Evolutionary conservation across 64 coral and sea anemone species (phyloP), one percentile per base, ranked within the genome.

Genomic region (Astreopora myriophthalma): DNA sequence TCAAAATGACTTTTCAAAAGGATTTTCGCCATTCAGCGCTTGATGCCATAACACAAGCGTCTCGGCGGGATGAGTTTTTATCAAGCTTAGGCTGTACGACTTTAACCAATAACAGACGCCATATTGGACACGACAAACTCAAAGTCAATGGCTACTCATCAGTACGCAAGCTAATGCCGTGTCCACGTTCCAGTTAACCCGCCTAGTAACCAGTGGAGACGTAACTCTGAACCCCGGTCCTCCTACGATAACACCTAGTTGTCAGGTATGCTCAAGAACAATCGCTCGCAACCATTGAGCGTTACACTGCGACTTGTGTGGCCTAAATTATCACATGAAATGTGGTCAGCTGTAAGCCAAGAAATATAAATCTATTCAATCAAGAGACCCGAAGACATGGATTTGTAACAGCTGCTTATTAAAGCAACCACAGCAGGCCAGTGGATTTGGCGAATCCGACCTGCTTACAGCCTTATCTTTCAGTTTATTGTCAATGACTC

Each of bases 201-300:
- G 74, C 34, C 74, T 69, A 31, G 44, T 3, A 89, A 89, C 60
- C 4, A 76, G 80, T 58, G 80, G 80, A 22, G 71, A 76, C 42
- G 26, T 79, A 49, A 17, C 20, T n/a, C 67, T 14, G n/a, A 90
- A 79, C 32, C 88, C 88, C 24, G 88, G 88, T 38, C 87, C 87
- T n/a, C 30, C 3, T 70, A 35, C 88, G 19, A 55, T 26, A 32
- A 89, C 68, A 79, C n/a, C 6, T 14, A 63, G 12, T 17, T 89
- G 87, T 37, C 87, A 68, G 14, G 79, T 37, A 2, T 69, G 74
- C 38, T 68, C 73, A 68, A 76, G 73, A 77, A 89, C 71, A 17
- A 77, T 89, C 39, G 74, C 87, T 79, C 61, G 74, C 25, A 80
- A 90, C 75, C 75, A 90, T 27, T 34, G 88, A 16, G 29, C 61